Evolutionary conservation across 2,797 vertebrate genomes (phyloP).

Genomic region (Tenualosa thibaudeaui): DNA sequence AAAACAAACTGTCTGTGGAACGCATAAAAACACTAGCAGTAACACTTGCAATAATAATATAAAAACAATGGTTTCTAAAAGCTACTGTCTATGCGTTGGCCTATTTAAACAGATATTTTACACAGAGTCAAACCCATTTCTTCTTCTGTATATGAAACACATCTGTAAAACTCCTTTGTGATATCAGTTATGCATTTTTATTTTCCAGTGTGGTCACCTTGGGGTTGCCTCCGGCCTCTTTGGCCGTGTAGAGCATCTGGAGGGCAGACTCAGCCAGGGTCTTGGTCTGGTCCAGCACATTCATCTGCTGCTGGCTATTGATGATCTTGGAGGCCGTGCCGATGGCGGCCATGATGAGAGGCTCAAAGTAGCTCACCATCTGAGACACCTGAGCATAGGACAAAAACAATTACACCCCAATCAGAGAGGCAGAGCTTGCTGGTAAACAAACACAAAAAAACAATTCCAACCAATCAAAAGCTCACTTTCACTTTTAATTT

Average conservation of each 20-base stretch:
- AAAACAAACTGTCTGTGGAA: not conserved
- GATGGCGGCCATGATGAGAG: slow-evolving; percentile 88
- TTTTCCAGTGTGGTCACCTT: slow-evolving; percentile 73
- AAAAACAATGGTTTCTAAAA: not conserved
- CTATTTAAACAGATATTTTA: not conserved
- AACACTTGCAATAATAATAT: too few relatives aligned
- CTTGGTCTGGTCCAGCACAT: slow-evolving; percentile 95
- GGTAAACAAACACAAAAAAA: too few relatives aligned
- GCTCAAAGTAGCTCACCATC: slow-evolving; percentile 97
- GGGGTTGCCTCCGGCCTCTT: slow-evolving; percentile 95
- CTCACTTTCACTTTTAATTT: too few relatives aligned
- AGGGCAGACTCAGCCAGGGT: slow-evolving; percentile 92
- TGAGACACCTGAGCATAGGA: slow-evolving; percentile 85
- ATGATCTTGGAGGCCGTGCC: slow-evolving; percentile 92
- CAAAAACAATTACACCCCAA: too few relatives aligned
- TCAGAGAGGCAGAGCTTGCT: not conserved
- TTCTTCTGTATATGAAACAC: not conserved
- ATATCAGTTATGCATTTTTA: not conserved
- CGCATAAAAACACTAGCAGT: not conserved
- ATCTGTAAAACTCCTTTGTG: not conserved
- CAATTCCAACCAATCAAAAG: not conserved
- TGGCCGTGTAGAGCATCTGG: slow-evolving; percentile 96
- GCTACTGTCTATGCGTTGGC: too few relatives aligned
- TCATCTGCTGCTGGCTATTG: slow-evolving; percentile 99
- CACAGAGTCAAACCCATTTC: too few relatives aligned